Percentiles rank a stretch among this genome's conserved stretches.
Evolutionary conservation across 2,113 vertebrate species (phyloP).

Genomic region (Mobula hypostoma): DNA sequence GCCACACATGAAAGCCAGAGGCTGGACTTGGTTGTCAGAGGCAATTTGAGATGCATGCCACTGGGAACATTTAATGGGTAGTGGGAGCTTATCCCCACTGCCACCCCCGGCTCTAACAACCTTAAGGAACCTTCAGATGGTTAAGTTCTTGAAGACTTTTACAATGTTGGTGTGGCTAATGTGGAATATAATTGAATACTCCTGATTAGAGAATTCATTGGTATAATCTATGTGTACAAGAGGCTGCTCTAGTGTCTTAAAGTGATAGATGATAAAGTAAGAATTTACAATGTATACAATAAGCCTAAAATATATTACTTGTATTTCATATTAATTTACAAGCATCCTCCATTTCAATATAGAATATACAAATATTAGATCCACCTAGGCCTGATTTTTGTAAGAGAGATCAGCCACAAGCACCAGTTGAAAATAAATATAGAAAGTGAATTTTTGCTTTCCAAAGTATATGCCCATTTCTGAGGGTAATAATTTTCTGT

Average conservation of each 20-base stretch:
- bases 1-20: no score
- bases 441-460: neutral
- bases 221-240: neutral
- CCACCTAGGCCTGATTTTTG: conserved; percentile 68
- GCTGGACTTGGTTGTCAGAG: no score
- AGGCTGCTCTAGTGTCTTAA: neutral
- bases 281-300: neutral
- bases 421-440: conserved; percentile 23
- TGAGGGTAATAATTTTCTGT: neutral
- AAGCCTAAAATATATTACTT: neutral
- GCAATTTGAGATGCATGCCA: no score
- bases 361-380: conserved; percentile 29
- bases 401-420: conserved; percentile 75
- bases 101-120: no score
- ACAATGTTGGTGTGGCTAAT: neutral
- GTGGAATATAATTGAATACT: neutral
- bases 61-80: no score
- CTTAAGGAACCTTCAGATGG: no score
- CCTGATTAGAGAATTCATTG: neutral
- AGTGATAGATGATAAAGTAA: neutral
- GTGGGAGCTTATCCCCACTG: no score
- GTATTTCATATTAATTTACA: neutral
- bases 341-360: neutral
- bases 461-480: neutral
- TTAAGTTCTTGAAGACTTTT: neutral